A percentile compares a stretch with the other conserved stretches of the same genome.
These are phyloP conservation scores for Empidonax traillii DNA, from an alignment of 2,113 vertebrate species.

Conservation along the genomic window DNA sequence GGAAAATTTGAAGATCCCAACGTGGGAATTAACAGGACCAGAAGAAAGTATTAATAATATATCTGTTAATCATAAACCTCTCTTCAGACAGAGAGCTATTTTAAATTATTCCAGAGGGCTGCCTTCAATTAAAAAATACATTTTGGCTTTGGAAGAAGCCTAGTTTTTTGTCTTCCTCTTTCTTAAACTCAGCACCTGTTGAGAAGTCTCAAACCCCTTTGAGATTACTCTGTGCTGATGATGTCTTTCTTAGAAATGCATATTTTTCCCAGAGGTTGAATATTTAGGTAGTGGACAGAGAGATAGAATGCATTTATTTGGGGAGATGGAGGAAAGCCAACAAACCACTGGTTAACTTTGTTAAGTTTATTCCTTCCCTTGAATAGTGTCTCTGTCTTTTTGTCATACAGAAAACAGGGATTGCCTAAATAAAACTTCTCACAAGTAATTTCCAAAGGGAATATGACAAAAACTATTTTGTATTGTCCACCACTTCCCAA, in stretches of 20 bases:
- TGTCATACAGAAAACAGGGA: too few species aligned
- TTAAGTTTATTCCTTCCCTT: too few species aligned
- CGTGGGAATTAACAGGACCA: neutral
- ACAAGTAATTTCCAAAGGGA: too few species aligned
- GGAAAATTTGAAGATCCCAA: neutral
- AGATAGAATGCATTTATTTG: neutral
- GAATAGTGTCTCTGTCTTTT: too few species aligned
- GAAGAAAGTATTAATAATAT: neutral
- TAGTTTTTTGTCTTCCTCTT: neutral
- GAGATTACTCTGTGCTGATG: neutral
- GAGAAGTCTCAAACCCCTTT: neutral
- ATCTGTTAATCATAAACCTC: neutral
- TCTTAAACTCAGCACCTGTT: neutral
- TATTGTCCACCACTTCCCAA: fast-evolving
- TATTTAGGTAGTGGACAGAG: neutral
- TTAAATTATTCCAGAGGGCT: neutral
- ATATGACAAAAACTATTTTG: fast-evolving
- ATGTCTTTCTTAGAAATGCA: neutral
- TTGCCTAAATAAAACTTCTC: too few species aligned
- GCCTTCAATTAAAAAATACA: neutral
- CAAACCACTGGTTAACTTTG: too few species aligned
- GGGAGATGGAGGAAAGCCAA: too few species aligned
- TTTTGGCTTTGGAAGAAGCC: neutral
- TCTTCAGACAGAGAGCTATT: neutral
- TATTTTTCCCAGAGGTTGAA: neutral